Percentiles rank a stretch among this genome's conserved stretches.
phyloP scores from a whole-genome alignment of 2,113 vertebrate species.

The Thunnus maccoyii region DNA sequence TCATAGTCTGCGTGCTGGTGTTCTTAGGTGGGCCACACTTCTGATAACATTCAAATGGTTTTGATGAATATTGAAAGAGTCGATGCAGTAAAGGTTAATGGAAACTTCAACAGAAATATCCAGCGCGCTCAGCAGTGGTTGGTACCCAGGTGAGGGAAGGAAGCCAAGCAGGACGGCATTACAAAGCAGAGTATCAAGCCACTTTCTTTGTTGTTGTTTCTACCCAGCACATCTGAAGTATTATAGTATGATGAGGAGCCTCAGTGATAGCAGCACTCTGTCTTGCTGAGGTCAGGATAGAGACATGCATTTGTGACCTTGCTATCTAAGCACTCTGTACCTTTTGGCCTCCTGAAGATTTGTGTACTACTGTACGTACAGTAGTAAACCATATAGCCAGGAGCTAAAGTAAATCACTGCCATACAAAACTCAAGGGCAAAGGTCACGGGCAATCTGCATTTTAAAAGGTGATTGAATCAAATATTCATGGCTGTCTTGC shows the following conservation, averaged over 20 bases:
- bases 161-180: not conserved
- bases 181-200: constrained; percentile 2
- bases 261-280: constrained; percentile 1
- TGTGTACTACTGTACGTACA: constrained; percentile 16
- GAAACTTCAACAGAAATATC: constrained; percentile 3
- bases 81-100: not conserved
- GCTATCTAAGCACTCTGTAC: constrained; percentile 42
- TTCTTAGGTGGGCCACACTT: not conserved
- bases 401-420: constrained; percentile 56
- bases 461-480: constrained; percentile 69
- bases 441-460: constrained; percentile 66
- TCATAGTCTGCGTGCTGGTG: not conserved
- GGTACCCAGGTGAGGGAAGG: not conserved
- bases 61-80: constrained; percentile 33
- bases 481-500: constrained; percentile 75
- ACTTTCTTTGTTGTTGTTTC: constrained; percentile 6
- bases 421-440: constrained; percentile 60
- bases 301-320: constrained; percentile 45
- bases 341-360: constrained; percentile 54
- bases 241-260: constrained; percentile 1
- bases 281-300: not conserved
- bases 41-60: constrained; percentile 18
- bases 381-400: constrained; percentile 19
- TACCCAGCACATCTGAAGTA: not conserved
- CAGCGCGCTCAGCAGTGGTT: not conserved